Conservation (phyloP, 35 echinoderm and acorn worm species). For the Anneissia japonica region DNA sequence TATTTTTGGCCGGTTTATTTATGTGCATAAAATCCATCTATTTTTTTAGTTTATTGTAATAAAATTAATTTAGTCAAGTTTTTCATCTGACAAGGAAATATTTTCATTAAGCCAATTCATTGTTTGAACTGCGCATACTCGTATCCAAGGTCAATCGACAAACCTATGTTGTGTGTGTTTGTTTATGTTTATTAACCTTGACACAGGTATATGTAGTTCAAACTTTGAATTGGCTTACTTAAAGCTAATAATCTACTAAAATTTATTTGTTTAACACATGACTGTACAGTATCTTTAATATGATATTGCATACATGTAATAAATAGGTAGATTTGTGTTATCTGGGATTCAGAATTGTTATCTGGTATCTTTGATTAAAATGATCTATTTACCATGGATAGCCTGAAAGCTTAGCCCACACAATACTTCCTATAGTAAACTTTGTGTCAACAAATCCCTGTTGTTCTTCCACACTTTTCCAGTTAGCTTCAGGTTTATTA, state of each 20-base stretch:
- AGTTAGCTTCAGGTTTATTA: conserved; percentile 65
- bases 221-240: not conserved
- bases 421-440: conserved; percentile 78
- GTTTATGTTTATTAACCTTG: too few relatives aligned
- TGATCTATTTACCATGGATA: conserved; percentile 63
- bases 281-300: not conserved
- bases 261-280: not conserved
- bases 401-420: conserved; percentile 86
- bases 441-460: conserved; percentile 62
- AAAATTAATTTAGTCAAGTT: too few relatives aligned
- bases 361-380: not conserved
- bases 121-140: too few relatives aligned
- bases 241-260: not conserved
- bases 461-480: conserved; percentile 16
- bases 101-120: too few relatives aligned
- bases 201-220: not conserved
- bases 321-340: not conserved
- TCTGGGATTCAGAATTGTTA: not conserved
- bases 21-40: too few relatives aligned
- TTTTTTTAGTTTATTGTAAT: too few relatives aligned
- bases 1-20: too few relatives aligned
- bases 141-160: too few relatives aligned
- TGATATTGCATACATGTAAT: not conserved
- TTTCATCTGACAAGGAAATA: too few relatives aligned
- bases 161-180: too few relatives aligned